phyloP scores from a whole-genome alignment of 92 coral and sea anemone genomes.

The Paragorgia papillata region DNA sequence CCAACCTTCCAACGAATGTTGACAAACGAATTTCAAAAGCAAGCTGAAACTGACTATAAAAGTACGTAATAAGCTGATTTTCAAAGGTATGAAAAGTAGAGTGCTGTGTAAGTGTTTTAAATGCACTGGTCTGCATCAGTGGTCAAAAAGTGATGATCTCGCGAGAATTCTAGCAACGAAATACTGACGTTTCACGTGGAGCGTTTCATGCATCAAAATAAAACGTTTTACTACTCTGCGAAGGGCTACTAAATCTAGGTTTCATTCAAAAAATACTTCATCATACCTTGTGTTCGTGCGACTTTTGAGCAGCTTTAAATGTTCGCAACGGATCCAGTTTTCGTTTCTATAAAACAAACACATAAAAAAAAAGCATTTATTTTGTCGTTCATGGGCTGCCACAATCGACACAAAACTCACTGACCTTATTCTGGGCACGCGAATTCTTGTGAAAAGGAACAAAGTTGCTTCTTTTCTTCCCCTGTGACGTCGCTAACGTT shows the following conservation, averaged over 20 bases:
- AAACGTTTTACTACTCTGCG: too few relatives aligned
- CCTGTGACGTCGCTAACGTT: constrained; percentile 57
- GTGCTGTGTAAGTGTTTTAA: background rate
- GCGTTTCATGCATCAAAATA: background rate
- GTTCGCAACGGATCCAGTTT: constrained; percentile 83
- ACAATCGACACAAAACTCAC: background rate
- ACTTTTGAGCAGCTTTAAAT: constrained; percentile 68
- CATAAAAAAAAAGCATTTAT: background rate
- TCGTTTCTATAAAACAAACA: constrained; percentile 60
- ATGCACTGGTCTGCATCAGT: too few relatives aligned
- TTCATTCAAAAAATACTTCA: too few relatives aligned
- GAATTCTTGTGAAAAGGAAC: constrained; percentile 63
- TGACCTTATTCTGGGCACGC: constrained; percentile 58
- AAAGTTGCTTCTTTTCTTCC: constrained; percentile 63
- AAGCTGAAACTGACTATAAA: too few relatives aligned
- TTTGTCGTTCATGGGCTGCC: background rate
- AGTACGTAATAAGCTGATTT: too few relatives aligned
- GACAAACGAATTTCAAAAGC: too few relatives aligned
- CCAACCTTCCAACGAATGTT: too few relatives aligned
- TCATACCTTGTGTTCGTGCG: constrained; percentile 63
- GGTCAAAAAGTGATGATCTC: too few relatives aligned
- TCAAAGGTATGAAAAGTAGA: too few relatives aligned
- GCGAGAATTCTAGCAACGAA: too few relatives aligned
- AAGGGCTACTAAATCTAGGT: too few relatives aligned
- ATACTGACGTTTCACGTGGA: too few relatives aligned